Conservation (phyloP, 2,113 vertebrate genomes). For the Vulpes vulpes region DNA sequence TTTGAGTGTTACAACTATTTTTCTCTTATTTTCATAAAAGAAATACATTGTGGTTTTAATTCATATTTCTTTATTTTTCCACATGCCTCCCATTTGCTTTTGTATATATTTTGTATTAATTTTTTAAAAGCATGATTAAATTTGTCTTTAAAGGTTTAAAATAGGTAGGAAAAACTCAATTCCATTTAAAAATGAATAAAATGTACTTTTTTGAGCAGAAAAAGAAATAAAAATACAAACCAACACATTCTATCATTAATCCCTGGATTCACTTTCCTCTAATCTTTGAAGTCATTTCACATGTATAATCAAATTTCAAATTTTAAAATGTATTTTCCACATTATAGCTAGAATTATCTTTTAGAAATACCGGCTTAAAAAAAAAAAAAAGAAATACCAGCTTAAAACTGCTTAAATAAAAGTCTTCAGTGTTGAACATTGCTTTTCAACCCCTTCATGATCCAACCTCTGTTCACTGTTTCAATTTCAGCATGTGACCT, state of each 20-base stretch:
- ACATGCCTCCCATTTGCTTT: neutral
- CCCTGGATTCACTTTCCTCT: neutral
- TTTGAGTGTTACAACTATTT: neutral
- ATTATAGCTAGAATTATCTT: neutral
- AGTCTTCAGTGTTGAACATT: neutral
- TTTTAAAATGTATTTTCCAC: constrained; percentile 33
- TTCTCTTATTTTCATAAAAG: neutral
- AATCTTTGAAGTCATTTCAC: constrained; percentile 27
- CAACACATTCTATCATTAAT: neutral
- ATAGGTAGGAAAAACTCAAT: neutral
- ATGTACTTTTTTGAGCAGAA: neutral
- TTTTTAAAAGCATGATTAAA: constrained; percentile 32
- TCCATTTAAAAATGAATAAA: constrained; percentile 12
- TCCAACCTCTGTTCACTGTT: neutral
- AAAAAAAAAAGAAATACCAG: neutral
- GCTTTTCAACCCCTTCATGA: neutral
- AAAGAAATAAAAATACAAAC: constrained; percentile 57
- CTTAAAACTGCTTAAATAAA: neutral
- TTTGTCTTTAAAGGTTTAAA: constrained; percentile 39
- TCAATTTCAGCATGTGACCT: neutral
- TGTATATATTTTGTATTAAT: constrained; percentile 8
- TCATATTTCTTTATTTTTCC: constrained; percentile 40
- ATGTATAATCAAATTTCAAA: constrained; percentile 44
- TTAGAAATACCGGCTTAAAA: neutral
- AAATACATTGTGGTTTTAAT: constrained; percentile 14